Conservation (phyloP, 1,140 invertebrate species). For the Laupala kohalensis region DNA sequence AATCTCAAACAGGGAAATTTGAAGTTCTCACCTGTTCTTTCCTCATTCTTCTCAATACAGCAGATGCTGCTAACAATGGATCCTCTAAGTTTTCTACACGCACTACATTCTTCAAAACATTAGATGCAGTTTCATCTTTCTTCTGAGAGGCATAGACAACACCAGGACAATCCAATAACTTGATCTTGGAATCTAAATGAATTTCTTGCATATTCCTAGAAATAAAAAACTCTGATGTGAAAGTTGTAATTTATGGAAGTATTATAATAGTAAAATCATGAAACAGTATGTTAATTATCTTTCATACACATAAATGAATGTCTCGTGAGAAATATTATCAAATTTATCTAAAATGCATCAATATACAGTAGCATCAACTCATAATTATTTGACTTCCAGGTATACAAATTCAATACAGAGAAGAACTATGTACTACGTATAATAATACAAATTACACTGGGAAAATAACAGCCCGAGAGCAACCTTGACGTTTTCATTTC, state of each 20-base stretch:
- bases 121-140: slow-evolving; percentile 37
- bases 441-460: too few species aligned
- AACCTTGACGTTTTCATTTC: too few species aligned
- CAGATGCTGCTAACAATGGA: slow-evolving; percentile 61
- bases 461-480: too few species aligned
- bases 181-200: slow-evolving; percentile 89
- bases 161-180: slow-evolving; percentile 91
- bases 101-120: slow-evolving; percentile 83
- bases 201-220: slow-evolving; percentile 76
- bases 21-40: slow-evolving; percentile 47
- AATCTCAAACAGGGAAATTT: neutral
- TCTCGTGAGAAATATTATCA: neutral
- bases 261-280: neutral
- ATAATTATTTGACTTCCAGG: neutral
- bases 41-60: slow-evolving; percentile 72
- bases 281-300: too few species aligned
- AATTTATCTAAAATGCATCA: too few species aligned
- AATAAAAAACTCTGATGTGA: neutral
- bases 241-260: neutral
- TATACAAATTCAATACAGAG: too few species aligned
- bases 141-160: slow-evolving; percentile 68
- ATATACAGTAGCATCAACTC: neutral
- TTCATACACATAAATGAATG: neutral
- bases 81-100: slow-evolving; percentile 73
- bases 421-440: too few species aligned